Percentiles rank a stretch among this genome's conserved stretches.
phyloP scores from a whole-genome alignment of 2,113 vertebrate genomes.

The Gobius niger region DNA sequence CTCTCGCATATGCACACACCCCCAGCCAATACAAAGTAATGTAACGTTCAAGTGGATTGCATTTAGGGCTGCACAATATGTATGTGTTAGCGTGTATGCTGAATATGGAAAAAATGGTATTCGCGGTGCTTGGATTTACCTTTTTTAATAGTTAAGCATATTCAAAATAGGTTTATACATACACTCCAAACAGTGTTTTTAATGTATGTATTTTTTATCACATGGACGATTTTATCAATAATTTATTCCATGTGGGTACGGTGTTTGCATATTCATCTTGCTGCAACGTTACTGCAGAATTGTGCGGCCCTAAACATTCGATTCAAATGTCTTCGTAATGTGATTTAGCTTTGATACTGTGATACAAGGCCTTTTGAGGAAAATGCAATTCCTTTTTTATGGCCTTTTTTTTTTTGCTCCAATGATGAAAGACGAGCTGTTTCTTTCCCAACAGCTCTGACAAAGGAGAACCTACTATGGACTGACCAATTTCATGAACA shows the following conservation, averaged over 20 bases:
- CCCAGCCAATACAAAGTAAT: conserved; percentile 9
- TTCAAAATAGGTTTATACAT: too few relatives aligned
- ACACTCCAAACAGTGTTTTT: too few relatives aligned
- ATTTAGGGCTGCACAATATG: neutral
- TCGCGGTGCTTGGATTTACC: too few relatives aligned
- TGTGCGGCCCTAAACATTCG: neutral
- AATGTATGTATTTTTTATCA: too few relatives aligned
- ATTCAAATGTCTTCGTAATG: conserved; percentile 46
- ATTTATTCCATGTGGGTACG: too few relatives aligned
- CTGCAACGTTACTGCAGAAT: neutral
- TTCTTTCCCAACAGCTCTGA: conserved; percentile 12
- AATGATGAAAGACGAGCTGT: conserved; percentile 26
- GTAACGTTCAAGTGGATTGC: neutral
- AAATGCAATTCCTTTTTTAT: conserved; percentile 24
- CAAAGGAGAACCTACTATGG: conserved; percentile 30
- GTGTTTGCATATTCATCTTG: too few relatives aligned
- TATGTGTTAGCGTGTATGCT: too few relatives aligned
- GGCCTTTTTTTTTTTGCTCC: conserved; percentile 35
- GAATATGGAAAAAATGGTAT: too few relatives aligned
- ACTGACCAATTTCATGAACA: conserved; percentile 40
- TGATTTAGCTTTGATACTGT: conserved; percentile 60
- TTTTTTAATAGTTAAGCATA: too few relatives aligned
- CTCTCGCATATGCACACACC: neutral
- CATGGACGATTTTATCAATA: too few relatives aligned
- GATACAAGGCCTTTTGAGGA: conserved; percentile 41